Evolutionary conservation across 2,888 invertebrate genomes (phyloP), one percentile per base, ranked within the genome.

Genomic region (Mongoloraphidia duomilia): DNA sequence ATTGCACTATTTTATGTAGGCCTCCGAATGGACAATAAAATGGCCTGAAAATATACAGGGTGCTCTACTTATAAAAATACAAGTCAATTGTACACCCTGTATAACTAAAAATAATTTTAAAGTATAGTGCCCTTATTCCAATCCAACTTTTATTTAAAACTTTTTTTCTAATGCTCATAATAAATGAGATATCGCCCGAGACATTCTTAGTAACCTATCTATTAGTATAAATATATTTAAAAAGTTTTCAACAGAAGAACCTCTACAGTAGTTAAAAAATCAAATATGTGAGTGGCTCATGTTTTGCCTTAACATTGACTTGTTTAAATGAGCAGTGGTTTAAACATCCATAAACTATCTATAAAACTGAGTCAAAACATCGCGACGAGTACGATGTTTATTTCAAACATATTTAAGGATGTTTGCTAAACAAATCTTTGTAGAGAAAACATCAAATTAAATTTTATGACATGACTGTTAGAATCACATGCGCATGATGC

Each of bases 391-490:
- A 45, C 37, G 14, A n/a, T 39, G 40, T 47, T 47, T 47, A 47
- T 41, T 41, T 34, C 13, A 47, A 47, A 36, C 17, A 40, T 47
- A 36, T 47, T 44, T 47, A 26, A 26, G 26, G 26, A 26, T 26
- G 26, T 26, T 26, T 47, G 41, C 34, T 35, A 47, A 47, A 47
- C 47, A 47, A 40, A 41, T 47, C 47, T 37, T 47, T 47, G 37
- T 40, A 47, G 35, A 35, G 41, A 47, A 47, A 47, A 47, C 47
- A 47, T 47, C 40, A 47, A 47, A 47, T 47, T 41, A 47, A 47
- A 35, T 47, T 41, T 47, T 41, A 47, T 41, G 41, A 33, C 13
- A 37, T 13, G 45, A 44, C 26, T 3, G 26, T 26, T 26, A 26
- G 26, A 26, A 26, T 26, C 26, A 26, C 26, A 26, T 26, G 26